phyloP scores from a whole-genome alignment of 2,113 vertebrate genomes.

The Cyanocitta stelleri region DNA sequence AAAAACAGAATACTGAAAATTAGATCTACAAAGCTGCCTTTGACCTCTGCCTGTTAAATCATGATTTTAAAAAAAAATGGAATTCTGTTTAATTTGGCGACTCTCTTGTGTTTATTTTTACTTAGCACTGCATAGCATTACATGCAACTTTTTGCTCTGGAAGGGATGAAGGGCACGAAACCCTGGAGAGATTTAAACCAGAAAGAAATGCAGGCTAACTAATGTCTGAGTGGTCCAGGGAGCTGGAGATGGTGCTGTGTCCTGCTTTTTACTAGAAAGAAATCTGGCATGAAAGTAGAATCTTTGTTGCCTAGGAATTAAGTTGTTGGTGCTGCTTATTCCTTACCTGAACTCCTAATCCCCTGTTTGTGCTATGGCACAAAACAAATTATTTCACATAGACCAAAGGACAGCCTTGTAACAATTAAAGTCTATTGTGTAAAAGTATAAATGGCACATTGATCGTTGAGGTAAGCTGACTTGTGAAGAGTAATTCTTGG shows the following conservation, averaged over 20 bases:
- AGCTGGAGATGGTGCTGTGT: not conserved
- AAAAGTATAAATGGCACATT: conserved; percentile 3
- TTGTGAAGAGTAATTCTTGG: not conserved
- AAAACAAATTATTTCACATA: conserved; percentile 41
- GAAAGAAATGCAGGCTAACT: not conserved
- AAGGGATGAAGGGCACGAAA: not conserved
- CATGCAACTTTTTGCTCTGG: not conserved
- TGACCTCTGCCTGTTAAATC: not conserved
- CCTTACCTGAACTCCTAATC: conserved; percentile 57
- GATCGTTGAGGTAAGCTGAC: conserved; percentile 7
- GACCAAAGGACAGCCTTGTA: conserved; percentile 40
- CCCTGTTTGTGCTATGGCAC: conserved; percentile 23
- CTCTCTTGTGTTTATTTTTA: not conserved
- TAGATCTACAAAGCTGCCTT: not conserved
- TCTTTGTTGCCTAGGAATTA: conserved; percentile 53
- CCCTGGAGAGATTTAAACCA: not conserved
- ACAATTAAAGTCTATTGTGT: conserved; percentile 36
- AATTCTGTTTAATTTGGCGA: not conserved
- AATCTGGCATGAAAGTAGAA: conserved; percentile 17
- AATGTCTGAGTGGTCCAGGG: not conserved
- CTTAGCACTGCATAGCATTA: not conserved
- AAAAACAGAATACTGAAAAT: not conserved
- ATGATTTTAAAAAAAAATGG: no score
- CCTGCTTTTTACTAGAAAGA: conserved; percentile 31
- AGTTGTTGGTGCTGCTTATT: conserved; percentile 44